Evolutionary conservation across 2,888 invertebrate species (phyloP).

Genomic region (Nomada lathburiana): DNA sequence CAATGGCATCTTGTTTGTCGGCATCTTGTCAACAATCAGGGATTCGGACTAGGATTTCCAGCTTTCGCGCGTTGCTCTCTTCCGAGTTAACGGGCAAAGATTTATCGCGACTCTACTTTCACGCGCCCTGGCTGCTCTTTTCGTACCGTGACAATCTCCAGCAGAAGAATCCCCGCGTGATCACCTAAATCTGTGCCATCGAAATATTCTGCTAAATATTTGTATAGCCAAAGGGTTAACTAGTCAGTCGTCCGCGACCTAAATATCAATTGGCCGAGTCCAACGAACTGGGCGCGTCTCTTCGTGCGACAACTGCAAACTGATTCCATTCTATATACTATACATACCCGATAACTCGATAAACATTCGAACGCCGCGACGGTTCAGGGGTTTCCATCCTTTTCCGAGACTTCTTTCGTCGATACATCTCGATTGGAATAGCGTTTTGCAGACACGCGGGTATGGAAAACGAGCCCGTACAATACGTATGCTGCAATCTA

Average conservation of each 20-base stretch:
- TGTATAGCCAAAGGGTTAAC: too few relatives aligned
- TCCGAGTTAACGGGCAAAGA: too few relatives aligned
- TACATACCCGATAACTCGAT: conserved; percentile 37
- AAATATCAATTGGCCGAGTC: background rate
- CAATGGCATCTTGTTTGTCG: too few relatives aligned
- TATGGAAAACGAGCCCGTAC: background rate
- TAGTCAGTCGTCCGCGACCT: background rate
- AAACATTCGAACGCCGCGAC: background rate
- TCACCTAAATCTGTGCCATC: too few relatives aligned
- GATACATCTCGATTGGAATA: background rate
- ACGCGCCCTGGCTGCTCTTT: too few relatives aligned
- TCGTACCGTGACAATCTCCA: too few relatives aligned
- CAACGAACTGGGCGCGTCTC: background rate
- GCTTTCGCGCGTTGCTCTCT: too few relatives aligned
- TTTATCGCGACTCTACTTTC: too few relatives aligned
- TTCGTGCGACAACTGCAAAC: conserved; percentile 1
- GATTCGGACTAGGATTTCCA: too few relatives aligned
- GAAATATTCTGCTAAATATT: too few relatives aligned
- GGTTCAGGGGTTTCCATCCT: conserved; percentile 14
- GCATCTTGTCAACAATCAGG: too few relatives aligned
- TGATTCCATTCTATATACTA: background rate
- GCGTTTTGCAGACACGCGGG: background rate
- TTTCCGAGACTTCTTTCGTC: background rate
- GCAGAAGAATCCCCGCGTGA: too few relatives aligned
- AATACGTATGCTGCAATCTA: background rate